Base-by-base conservation (phyloP, 2,113 vertebrate genomes). In the Tursiops truncatus region DNA sequence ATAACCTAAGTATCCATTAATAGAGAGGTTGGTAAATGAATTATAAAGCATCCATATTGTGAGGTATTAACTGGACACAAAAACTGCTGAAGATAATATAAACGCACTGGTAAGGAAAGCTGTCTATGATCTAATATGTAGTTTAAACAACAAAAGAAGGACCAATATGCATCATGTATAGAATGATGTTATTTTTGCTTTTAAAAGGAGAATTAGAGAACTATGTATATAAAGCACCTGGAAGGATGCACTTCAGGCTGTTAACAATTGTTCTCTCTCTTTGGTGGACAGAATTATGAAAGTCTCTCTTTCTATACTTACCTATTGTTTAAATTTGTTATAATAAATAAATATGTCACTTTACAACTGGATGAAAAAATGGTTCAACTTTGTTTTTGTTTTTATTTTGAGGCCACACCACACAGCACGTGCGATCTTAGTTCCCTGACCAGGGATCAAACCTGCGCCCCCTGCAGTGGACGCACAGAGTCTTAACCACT, bases 291-390 rank as follows among this genome's bases (percentile, higher is more conserved):
- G 41, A 93, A 84, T 74, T 80, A 60, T 23, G 21, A 93, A 8
- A 93, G 28, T 25, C 38, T 67, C 20, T 82, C 58, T 89, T 90
- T 70, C 44, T 89, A 50, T 60, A 86, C 26, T 77, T 83, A 11
- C 13, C n/a, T 82, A 15, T 94, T 77, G 36, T 94, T 95, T 89
- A 82, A 88, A 87, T 77, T 70, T 95, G 1, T 83, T 84, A n/a
- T 44, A 81, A 74, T 93, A 62, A 70, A 62, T n/a, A 77, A 79
- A 79, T 53, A 50, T n/a, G 73, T 67, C 18, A 71, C 82, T 36
- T 87, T 73, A 38, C 85, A 85, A 84, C n/a, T 84, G 41, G 41
- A 89, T n/a, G 33, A 83, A 94, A 76, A 79, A 8, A 76, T 33
- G 6, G 4, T 67, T 83, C 65, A 93, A 89, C 41, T 77, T 56